Conservation (phyloP, 2,113 vertebrate species). For the Synodontis membranacea region DNA sequence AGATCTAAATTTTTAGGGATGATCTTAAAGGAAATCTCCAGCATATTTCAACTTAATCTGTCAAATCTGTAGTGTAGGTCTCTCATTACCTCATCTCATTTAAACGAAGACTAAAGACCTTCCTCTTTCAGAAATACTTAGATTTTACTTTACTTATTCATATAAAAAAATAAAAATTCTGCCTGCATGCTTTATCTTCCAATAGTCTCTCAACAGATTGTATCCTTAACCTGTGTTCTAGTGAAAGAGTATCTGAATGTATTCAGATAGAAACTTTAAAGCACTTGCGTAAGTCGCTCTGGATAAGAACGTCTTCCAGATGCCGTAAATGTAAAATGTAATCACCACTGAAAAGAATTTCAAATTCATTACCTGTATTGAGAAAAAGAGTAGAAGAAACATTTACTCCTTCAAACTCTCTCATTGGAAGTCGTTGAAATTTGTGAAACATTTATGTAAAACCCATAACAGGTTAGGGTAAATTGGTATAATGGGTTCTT, state of each 20-base stretch:
- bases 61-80: neutral
- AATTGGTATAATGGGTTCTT: neutral
- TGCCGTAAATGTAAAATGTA: neutral
- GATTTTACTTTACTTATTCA: too few species aligned
- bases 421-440: neutral
- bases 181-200: too few species aligned
- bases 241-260: too few species aligned
- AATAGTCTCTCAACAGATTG: too few species aligned
- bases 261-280: too few species aligned
- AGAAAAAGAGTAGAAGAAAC: neutral
- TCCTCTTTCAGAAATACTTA: too few species aligned
- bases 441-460: neutral
- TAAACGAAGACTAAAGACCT: too few species aligned
- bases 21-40: neutral
- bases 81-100: too few species aligned
- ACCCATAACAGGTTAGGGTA: neutral
- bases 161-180: too few species aligned
- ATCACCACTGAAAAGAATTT: neutral
- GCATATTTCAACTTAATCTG: neutral
- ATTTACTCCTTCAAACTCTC: neutral
- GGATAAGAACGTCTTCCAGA: too few species aligned
- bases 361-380: neutral
- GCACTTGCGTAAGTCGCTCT: too few species aligned
- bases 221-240: too few species aligned
- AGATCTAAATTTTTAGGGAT: neutral